Conservation (phyloP, 2,888 invertebrate species). For the Plebejus anna region DNA sequence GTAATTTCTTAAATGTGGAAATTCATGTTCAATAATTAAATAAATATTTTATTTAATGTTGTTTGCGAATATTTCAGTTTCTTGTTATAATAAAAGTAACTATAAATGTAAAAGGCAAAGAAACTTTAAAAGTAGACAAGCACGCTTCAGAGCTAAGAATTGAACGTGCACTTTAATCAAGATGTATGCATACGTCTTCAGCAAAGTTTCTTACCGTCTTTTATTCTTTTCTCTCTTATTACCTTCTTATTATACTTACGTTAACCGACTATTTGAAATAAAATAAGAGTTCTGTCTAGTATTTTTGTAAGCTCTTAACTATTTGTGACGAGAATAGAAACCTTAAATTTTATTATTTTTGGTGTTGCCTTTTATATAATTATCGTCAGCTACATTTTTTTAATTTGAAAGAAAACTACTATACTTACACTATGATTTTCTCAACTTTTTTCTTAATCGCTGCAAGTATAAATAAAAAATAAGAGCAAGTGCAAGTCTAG, state of each 20-base stretch:
- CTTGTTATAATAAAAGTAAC: background rate
- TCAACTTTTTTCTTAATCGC: too few species aligned
- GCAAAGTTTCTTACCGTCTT: background rate
- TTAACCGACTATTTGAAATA: background rate
- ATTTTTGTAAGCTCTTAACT: background rate
- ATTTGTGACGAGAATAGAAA: background rate
- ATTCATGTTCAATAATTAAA: too few species aligned
- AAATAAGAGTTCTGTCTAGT: background rate
- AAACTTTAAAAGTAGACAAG: background rate
- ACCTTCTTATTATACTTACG: background rate
- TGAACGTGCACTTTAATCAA: slow-evolving; percentile 15
- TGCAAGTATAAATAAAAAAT: too few species aligned
- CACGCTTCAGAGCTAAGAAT: background rate
- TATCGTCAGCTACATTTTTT: too few species aligned
- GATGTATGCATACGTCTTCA: slow-evolving; percentile 14
- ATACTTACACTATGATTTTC: too few species aligned
- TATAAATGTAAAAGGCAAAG: background rate
- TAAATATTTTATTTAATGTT: too few species aligned
- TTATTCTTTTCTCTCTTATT: background rate
- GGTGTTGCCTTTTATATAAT: too few species aligned
- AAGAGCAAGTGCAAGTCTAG: too few species aligned
- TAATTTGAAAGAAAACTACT: too few species aligned
- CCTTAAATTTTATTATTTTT: background rate
- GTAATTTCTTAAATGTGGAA: too few species aligned
- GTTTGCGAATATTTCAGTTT: background rate